These are phyloP conservation scores for Orchesella cincta DNA, from an alignment of 1,140 invertebrate genomes.

Conservation along the genomic window DNA sequence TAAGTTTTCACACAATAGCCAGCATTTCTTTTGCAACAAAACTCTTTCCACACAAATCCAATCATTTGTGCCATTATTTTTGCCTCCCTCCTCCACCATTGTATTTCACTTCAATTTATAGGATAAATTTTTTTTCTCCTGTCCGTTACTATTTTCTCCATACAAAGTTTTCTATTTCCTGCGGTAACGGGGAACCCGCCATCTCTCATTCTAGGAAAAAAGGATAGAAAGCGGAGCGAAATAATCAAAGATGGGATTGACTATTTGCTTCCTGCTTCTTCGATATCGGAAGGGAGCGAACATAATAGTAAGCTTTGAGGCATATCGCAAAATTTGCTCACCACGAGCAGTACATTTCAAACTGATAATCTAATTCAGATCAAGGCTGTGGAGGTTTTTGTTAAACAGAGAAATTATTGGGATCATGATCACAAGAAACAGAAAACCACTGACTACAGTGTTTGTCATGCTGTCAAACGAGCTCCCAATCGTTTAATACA, in stretches of 20 bases:
- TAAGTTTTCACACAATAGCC: background rate
- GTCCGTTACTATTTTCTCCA: background rate
- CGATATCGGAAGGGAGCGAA: background rate
- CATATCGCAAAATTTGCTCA: background rate
- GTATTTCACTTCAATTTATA: background rate
- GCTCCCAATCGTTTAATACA: no score
- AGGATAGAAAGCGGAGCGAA: no score
- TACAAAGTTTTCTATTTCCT: background rate
- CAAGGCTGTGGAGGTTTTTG: background rate
- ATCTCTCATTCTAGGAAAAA: no score
- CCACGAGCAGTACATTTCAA: background rate
- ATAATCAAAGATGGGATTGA: no score
- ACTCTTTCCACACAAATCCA: background rate
- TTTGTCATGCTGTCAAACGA: no score
- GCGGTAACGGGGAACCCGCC: background rate
- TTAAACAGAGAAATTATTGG: background rate
- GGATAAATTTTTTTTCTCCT: background rate
- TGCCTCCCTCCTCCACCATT: background rate
- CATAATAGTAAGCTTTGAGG: background rate
- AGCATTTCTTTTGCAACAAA: background rate
- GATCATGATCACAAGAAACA: no score
- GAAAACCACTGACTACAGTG: no score
- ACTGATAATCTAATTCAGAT: background rate
- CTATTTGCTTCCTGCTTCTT: no score
- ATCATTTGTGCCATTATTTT: background rate